A percentile compares a stretch with the other conserved stretches of the same genome.
These are phyloP conservation scores for Spatulosminthurus flaviceps DNA, from an alignment of 2,888 invertebrate genomes.

Conservation along the genomic window DNA sequence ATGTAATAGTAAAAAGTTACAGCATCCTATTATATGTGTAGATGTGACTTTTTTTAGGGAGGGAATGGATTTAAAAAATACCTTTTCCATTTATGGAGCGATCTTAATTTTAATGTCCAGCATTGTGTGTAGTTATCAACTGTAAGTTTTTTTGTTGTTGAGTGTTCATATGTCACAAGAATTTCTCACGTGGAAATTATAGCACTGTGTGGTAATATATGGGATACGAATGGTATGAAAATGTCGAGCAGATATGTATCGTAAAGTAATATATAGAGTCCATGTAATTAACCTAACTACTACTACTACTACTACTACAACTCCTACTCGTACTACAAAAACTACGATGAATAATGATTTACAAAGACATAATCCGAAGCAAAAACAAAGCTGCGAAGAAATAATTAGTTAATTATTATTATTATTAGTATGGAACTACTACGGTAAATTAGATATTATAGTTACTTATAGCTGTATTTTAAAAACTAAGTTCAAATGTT, in stretches of 20 bases:
- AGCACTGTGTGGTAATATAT: background rate
- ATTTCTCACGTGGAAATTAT: constrained; percentile 4
- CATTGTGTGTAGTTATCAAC: background rate
- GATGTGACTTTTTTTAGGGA: too few species aligned
- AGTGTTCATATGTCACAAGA: background rate
- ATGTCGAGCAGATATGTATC: background rate
- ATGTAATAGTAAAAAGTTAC: too few species aligned
- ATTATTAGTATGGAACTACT: background rate
- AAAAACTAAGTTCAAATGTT: constrained; percentile 8
- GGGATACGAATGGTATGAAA: background rate
- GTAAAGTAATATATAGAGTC: background rate
- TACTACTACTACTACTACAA: background rate
- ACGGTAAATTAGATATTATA: too few species aligned
- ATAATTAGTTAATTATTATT: background rate
- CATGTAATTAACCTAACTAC: constrained; percentile 9
- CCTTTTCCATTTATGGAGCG: too few species aligned
- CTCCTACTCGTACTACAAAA: too few species aligned
- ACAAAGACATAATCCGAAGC: constrained; percentile 28
- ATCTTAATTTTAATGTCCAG: too few species aligned
- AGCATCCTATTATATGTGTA: too few species aligned
- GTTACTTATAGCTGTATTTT: background rate
- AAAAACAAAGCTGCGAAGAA: background rate
- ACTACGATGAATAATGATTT: background rate
- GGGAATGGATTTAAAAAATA: too few species aligned
- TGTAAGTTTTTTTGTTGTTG: background rate